phyloP scores from a whole-genome alignment of 2,797 vertebrate species.

The Hyperoplus lanceolatus region DNA sequence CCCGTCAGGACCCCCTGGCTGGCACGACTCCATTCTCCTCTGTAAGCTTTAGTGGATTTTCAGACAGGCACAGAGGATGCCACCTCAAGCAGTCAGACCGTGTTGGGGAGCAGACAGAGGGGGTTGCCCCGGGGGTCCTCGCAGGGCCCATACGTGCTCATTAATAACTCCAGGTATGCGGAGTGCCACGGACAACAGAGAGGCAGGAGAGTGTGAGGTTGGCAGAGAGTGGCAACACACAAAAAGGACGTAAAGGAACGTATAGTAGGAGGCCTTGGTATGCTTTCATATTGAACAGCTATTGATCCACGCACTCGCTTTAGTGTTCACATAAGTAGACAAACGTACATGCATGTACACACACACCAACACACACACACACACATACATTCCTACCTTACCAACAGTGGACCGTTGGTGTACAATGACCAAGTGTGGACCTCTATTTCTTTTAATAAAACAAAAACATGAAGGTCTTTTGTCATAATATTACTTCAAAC shows the following conservation, averaged over 20 bases:
- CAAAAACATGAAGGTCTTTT: too few relatives aligned
- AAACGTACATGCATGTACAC: not conserved
- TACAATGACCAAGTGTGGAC: too few relatives aligned
- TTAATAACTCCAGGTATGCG: slow-evolving; percentile 33
- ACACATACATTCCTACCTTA: not conserved
- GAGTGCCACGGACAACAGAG: slow-evolving; percentile 13
- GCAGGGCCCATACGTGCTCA: slow-evolving; percentile 32
- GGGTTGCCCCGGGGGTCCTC: slow-evolving; percentile 25
- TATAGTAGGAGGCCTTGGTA: not conserved
- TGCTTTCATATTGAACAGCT: not conserved
- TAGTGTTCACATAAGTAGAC: not conserved
- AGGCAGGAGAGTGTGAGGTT: not conserved
- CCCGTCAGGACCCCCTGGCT: slow-evolving; percentile 24
- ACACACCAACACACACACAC: too few relatives aligned
- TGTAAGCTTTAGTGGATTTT: slow-evolving; percentile 60
- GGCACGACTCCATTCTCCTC: slow-evolving; percentile 41
- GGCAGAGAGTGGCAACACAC: not conserved
- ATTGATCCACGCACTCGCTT: not conserved
- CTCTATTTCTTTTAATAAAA: too few relatives aligned
- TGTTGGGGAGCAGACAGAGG: slow-evolving; percentile 19
- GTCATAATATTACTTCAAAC: too few relatives aligned
- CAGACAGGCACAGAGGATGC: slow-evolving; percentile 49
- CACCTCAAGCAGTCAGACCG: slow-evolving; percentile 34
- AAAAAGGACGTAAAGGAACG: not conserved
- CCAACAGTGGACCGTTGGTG: too few relatives aligned